Conservation (phyloP, 2,888 invertebrate genomes). For the Drosophila peninsularis region DNA sequence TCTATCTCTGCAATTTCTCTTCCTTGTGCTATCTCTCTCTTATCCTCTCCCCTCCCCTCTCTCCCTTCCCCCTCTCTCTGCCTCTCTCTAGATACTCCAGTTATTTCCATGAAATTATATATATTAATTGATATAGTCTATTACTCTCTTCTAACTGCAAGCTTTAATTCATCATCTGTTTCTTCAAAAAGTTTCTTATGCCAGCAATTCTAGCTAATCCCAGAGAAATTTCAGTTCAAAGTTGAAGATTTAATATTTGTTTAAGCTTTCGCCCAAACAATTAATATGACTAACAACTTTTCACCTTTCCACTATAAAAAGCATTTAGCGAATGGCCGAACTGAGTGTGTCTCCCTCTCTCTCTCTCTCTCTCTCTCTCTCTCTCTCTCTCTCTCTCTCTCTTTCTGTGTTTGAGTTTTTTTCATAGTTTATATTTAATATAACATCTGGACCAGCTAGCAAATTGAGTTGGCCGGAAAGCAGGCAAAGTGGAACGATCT, state of each 20-base stretch:
- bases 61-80: too few relatives aligned
- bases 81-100: too few relatives aligned
- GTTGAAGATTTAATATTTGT: slow-evolving; percentile 27
- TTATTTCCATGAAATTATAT: neutral
- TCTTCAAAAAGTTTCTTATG: neutral
- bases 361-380: neutral
- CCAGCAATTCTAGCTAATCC: neutral
- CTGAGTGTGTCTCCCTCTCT: neutral
- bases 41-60: too few relatives aligned
- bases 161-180: neutral
- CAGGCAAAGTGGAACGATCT: slow-evolving; percentile 61
- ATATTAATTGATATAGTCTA: neutral
- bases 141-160: neutral
- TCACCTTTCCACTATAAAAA: slow-evolving; percentile 43
- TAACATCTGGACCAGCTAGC: slow-evolving; percentile 43
- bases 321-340: slow-evolving; percentile 27
- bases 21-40: too few relatives aligned
- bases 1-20: too few relatives aligned
- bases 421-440: slow-evolving; percentile 27
- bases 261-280: slow-evolving; percentile 44
- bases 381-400: neutral
- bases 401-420: neutral
- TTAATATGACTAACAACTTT: slow-evolving; percentile 48
- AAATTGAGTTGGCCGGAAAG: slow-evolving; percentile 33
- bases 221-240: slow-evolving; percentile 35